Evolutionary conservation across 2,797 vertebrate species (phyloP).

Genomic region (Poeciliopsis paucimaculata): DNA sequence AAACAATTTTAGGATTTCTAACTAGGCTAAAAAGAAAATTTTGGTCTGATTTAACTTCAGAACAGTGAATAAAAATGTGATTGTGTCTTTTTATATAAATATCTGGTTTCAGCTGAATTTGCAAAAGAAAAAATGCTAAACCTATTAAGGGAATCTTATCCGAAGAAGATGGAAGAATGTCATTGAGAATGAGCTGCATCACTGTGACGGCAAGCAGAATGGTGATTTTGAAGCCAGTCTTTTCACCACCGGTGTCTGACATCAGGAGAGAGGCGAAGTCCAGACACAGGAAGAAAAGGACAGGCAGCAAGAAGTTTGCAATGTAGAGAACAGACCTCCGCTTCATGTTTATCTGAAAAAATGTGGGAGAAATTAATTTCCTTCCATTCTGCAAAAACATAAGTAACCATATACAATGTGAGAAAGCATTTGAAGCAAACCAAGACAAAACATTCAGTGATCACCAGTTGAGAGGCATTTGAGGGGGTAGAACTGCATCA

Average conservation of each 20-base stretch:
- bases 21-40: no score
- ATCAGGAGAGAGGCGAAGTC: slow-evolving; percentile 82
- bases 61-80: no score
- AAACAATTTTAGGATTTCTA: no score
- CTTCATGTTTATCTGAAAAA: slow-evolving; percentile 57
- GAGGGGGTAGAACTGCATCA: no score
- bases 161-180: slow-evolving; percentile 82
- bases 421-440: background rate
- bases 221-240: slow-evolving; percentile 83
- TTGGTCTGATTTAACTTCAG: no score
- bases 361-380: background rate
- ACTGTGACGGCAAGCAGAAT: slow-evolving; percentile 83
- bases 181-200: slow-evolving; percentile 83
- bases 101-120: no score
- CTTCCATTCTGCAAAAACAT: background rate
- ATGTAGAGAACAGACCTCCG: slow-evolving; percentile 55
- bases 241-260: slow-evolving; percentile 73
- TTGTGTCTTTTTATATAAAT: no score
- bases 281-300: slow-evolving; percentile 78
- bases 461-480: no score
- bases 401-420: background rate
- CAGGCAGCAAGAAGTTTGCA: slow-evolving; percentile 57
- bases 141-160: slow-evolving; percentile 82
- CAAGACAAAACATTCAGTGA: background rate
- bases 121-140: slow-evolving; percentile 36